Base-by-base conservation (phyloP, 1,140 invertebrate genomes). In the Ostrea edulis region DNA sequence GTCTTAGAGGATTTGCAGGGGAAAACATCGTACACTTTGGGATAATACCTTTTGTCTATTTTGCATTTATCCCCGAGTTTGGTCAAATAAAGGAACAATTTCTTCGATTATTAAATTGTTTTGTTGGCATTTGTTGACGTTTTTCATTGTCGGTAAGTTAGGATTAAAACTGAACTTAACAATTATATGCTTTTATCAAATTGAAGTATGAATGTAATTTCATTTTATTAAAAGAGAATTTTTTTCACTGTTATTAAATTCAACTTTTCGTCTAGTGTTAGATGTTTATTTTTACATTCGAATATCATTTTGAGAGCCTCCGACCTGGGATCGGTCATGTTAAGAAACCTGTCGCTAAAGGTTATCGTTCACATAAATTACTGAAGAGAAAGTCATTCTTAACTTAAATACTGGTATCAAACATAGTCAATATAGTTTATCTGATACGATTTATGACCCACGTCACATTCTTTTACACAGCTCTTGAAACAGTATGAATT, bases 401-500 rank as follows among this genome's bases (percentile, higher is more conserved):
- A 8, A 11, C 29, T 35, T 25, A 77, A 77, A 77, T 25, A 77
- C 68, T 17, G 68, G 12, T 77, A 77, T 77, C 68, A 3, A 11
- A 25, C 25, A 8, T 29, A 8, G 68, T 77, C 68, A 77, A 77
- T 5, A 44, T 77, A 9, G 25, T 35, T 29, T 29, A 77, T 77
- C 68, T 77, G 68, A 77, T 77, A 77, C 25, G 68, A 77, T 77
- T 77, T 77, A 77, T 77, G 8, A 35, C 25, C 68, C 68, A 25
- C 35, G 68, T 77, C 68, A 77, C 25, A 35, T 77, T 77, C 25
- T 77, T 35, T 14, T 77, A 35, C 25, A 29, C 68, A 77, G 14
- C 68, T 77, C 68, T 77, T 77, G 68, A 77, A 77, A 77, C 68
- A 35, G 68, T 77, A 77, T 77, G 68, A 77, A 77, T 77, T 77